A percentile compares a stretch with the other conserved stretches of the same genome.
Conservation (phyloP, 64 coral and sea anemone genomes). For the Dendronephthya gigantea region DNA sequence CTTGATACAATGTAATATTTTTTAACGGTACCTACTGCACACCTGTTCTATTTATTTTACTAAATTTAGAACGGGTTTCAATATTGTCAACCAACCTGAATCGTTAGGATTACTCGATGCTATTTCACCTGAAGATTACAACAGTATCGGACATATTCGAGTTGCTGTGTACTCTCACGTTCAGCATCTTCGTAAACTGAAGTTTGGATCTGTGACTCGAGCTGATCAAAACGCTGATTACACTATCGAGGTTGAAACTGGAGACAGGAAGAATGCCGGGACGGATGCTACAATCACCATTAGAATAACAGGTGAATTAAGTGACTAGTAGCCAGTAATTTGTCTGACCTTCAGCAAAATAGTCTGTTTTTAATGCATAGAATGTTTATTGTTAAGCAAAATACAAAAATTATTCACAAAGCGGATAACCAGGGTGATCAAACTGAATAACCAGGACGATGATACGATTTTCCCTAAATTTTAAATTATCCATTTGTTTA, state of each 20-base stretch:
- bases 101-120: conserved; percentile 27
- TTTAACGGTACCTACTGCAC: too few species aligned
- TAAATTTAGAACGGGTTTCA: conserved; percentile 20
- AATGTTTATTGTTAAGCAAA: background rate
- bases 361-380: too few species aligned
- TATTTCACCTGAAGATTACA: conserved; percentile 43
- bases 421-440: background rate
- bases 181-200: background rate
- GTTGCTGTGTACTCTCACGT: background rate
- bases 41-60: too few species aligned
- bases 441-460: too few species aligned
- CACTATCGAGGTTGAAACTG: conserved; percentile 25
- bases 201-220: background rate
- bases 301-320: conserved; percentile 30
- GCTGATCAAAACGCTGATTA: background rate
- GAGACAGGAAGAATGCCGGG: background rate
- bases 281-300: conserved; percentile 25
- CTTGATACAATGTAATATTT: too few species aligned
- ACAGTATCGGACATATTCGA: conserved; percentile 28
- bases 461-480: too few species aligned
- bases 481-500: too few species aligned
- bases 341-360: too few species aligned
- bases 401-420: background rate
- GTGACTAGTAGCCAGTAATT: too few species aligned
- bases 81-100: conserved; percentile 25